Evolutionary conservation across 2,797 vertebrate species (phyloP), one percentile per base, ranked within the genome.

Genomic region (Coregonus sp.): DNA sequence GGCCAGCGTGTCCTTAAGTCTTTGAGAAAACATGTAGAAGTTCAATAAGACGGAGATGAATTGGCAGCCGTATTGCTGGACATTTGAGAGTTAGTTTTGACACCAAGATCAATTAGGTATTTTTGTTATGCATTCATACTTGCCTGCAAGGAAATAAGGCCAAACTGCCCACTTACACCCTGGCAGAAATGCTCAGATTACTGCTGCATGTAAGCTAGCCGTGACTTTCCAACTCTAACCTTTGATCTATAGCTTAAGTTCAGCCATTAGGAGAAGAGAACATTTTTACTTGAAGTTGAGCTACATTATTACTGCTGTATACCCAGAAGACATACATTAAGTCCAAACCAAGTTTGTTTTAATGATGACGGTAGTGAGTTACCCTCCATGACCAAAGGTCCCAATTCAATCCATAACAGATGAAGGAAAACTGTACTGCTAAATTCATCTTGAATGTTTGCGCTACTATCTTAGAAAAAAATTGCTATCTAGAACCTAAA

Each of bases 101-200:
- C 85, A 84, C 79, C 25, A n/a, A 87, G 84, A 89, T 87, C 88
- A 83, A 80, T 83, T 76, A 83, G 75, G 71, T 78, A 75, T 83
- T 87, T 84, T 86, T 68, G 78, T 81, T 78, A 18, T 29, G 0
- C 65, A 66, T 66, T 80, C 29, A 14, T 56, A 76, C 82, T 76
- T 81, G 73, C 78, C 78, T 0, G 40, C 14, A 73, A 81, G 68
- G 68, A 70, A 85, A 84, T 2, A 9, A 72, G 50, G 35, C 69
- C 40, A 1, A 5, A 16, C 40, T 47, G 40, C 40, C 2, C 40
- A 47, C 9, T 47, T 12, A 47, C 40, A 11, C 40, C 40, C 40
- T 12, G 40, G 9, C 9, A 72, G 18, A 59, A 59, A 59, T 47
- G 40, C 9, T 47, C 16, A 18, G 56, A 59, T 59, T 59, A n/a